Base-by-base conservation (phyloP, 2,113 vertebrate genomes). In the Saiga tatarica region DNA sequence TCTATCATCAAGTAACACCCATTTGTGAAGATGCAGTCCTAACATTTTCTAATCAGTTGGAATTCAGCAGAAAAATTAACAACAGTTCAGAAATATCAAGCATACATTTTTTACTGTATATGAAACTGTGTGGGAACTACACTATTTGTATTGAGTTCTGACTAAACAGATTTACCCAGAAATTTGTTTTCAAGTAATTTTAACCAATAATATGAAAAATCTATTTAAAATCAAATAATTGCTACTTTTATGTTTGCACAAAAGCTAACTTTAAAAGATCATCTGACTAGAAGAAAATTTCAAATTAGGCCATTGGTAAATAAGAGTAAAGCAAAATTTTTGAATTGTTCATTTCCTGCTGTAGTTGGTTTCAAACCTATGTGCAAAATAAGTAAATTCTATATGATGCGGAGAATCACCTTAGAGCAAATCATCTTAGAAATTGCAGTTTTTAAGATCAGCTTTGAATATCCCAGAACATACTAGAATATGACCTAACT, bases 51-150 rank as follows among this genome's bases (percentile, higher is more conserved):
- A 95, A 88, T 96, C 74, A 98, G 96, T 52, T 98, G 88, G 78
- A 98, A 94, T 95, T 97, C 92, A 98, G 87, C 96, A 98, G 60
- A 98, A 96, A 98, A 98, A 98, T 98, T 86, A 93, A 82, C 50
- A 97, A 95, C 88, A 98, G 26, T 95, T 98, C 95, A 97, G 97
- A 98, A 97, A 96, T 97, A 97, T 33, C 83, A 98, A 84, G 87
- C 89, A 45, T 95, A 93, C 42, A 97, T 96, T 97, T 98, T 97
- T 81, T 97, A 39, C 74, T 95, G 96, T 53, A 92, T 90, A 88
- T 88, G 96, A 97, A 97, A 98, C 86, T 94, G 90, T 87, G 91
- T 96, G 78, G 90, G 96, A 94, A 97, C 55, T 98, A 96, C 47
- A 95, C 30, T 78, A 97, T 2, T 33, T 83, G 42, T 87, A 33